phyloP scores from a whole-genome alignment of 1,140 invertebrate genomes.

The Mizuhopecten yessoensis region DNA sequence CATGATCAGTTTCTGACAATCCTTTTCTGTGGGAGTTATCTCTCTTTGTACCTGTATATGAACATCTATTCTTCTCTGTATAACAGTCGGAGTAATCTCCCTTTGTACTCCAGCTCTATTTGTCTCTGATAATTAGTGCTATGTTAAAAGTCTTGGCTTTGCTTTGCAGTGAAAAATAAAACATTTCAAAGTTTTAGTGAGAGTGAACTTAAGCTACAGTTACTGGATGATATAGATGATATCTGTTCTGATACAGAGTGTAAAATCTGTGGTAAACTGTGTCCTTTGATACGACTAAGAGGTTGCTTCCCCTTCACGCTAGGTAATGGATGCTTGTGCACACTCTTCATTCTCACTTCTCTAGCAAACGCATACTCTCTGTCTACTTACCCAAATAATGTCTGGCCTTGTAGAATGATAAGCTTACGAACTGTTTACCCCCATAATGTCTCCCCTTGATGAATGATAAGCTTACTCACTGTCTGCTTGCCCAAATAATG shows the following conservation, averaged over 20 bases:
- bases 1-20: too few species aligned
- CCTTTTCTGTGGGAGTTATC: too few species aligned
- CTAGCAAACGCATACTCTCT: not conserved
- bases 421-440: too few species aligned
- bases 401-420: not conserved
- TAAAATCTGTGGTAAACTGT: not conserved
- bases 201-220: not conserved
- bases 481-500: not conserved
- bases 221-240: not conserved
- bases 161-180: not conserved
- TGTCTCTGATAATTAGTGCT: not conserved
- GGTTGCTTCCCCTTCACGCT: not conserved
- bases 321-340: conserved; percentile 7
- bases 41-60: too few species aligned
- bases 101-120: not conserved
- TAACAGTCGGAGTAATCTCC: not conserved
- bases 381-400: not conserved
- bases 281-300: not conserved
- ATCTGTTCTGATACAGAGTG: not conserved
- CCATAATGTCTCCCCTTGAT: too few species aligned
- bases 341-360: not conserved
- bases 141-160: not conserved
- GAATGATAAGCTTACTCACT: not conserved
- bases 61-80: too few species aligned
- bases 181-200: too few species aligned